Percentiles rank a stretch among this genome's conserved stretches.
Evolutionary conservation across 2,113 vertebrate genomes (phyloP).

Genomic region (Campylomormyrus tamandua): DNA sequence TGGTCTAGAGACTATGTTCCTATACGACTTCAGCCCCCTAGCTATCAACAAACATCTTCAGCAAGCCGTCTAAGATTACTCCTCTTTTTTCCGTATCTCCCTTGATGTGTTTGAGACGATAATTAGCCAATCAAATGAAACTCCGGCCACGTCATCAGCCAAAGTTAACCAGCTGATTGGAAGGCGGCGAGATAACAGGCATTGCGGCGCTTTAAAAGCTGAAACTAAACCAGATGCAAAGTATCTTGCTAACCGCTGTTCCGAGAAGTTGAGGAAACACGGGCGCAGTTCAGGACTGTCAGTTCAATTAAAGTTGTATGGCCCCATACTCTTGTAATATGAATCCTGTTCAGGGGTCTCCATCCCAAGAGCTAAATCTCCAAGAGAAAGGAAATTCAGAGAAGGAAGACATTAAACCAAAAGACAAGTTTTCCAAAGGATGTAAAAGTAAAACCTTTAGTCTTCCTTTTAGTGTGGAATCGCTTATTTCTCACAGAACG

Average conservation of each 20-base stretch:
- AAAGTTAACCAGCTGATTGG: slow-evolving; percentile 55
- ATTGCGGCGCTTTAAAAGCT: slow-evolving; percentile 57
- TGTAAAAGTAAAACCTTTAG: slow-evolving; percentile 50
- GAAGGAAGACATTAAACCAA: slow-evolving; percentile 51
- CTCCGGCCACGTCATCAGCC: slow-evolving; percentile 41
- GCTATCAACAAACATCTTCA: slow-evolving; percentile 57
- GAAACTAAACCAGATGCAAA: slow-evolving; percentile 40
- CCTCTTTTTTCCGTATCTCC: slow-evolving; percentile 56
- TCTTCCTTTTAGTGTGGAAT: slow-evolving; percentile 73
- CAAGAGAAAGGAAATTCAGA: slow-evolving; percentile 52
- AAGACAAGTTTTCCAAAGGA: slow-evolving; percentile 56
- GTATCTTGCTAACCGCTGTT: slow-evolving; percentile 20
- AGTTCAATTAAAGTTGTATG: slow-evolving; percentile 52
- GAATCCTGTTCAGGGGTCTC: slow-evolving; percentile 62
- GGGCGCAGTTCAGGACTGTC: slow-evolving; percentile 34
- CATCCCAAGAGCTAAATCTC: slow-evolving; percentile 46
- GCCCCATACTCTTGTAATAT: slow-evolving; percentile 56
- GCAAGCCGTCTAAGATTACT: slow-evolving; percentile 69
- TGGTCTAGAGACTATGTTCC: slow-evolving; percentile 57
- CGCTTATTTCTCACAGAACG: slow-evolving; percentile 64
- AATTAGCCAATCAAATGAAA: slow-evolving; percentile 51
- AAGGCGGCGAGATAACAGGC: slow-evolving; percentile 37
- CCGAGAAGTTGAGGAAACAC: slow-evolving; percentile 32
- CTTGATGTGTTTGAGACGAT: slow-evolving; percentile 52
- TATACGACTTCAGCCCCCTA: slow-evolving; percentile 42